Percentiles rank a stretch among this genome's conserved stretches.
Conservation (phyloP, 2,888 invertebrate species). For the Rhaphigaster nebulosa region DNA sequence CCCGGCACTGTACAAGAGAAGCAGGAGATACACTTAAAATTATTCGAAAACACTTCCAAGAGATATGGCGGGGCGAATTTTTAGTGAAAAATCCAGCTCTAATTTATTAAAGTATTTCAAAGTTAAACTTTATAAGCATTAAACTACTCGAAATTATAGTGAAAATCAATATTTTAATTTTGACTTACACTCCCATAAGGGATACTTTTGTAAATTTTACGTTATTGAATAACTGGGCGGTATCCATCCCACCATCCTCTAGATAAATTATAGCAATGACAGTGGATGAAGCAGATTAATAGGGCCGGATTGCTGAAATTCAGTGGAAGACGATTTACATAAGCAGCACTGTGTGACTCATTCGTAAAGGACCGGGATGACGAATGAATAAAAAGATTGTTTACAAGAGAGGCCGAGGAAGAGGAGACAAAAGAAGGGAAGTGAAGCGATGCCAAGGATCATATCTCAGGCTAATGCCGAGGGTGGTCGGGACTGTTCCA, state of each 20-base stretch:
- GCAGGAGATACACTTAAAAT: too few relatives aligned
- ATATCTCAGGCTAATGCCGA: constrained; percentile 40
- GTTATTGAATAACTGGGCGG: not conserved
- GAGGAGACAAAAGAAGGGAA: constrained; percentile 46
- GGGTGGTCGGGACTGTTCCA: not conserved
- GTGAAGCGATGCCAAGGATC: constrained; percentile 37
- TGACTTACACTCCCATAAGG: not conserved
- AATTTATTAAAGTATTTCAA: too few relatives aligned
- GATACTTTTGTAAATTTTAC: not conserved
- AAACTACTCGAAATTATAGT: too few relatives aligned
- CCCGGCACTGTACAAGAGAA: too few relatives aligned
- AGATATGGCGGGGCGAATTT: too few relatives aligned
- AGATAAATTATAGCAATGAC: constrained; percentile 26
- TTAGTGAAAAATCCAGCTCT: too few relatives aligned
- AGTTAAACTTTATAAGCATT: too few relatives aligned
- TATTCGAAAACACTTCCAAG: too few relatives aligned
- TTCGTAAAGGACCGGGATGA: not conserved
- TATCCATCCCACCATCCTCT: not conserved
- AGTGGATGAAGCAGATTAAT: constrained; percentile 22
- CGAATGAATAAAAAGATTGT: constrained; percentile 50
- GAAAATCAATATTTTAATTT: too few relatives aligned
- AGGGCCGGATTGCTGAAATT: constrained; percentile 22
- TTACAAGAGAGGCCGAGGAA: constrained; percentile 41
- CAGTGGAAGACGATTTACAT: constrained; percentile 42
- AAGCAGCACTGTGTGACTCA: constrained; percentile 38